Percentiles rank a stretch among this genome's conserved stretches.
Evolutionary conservation across 1,140 invertebrate species (phyloP).

Genomic region (Microplitis demolitor): DNA sequence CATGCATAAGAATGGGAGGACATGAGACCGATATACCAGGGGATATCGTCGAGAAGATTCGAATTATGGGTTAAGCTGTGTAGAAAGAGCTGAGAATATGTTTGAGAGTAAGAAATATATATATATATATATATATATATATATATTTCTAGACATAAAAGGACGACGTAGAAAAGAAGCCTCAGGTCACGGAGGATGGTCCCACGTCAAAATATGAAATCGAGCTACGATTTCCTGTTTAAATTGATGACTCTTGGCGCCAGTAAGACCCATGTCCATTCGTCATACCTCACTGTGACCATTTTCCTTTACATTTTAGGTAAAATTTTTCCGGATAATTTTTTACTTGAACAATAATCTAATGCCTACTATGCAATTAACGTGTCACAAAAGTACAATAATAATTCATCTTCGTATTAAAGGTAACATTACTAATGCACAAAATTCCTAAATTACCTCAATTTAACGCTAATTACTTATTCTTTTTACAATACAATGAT

Average conservation of each 20-base stretch:
- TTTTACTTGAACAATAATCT: neutral
- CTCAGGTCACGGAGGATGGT: conserved; percentile 24
- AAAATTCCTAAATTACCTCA: neutral
- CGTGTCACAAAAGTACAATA: neutral
- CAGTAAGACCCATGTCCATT: conserved; percentile 33
- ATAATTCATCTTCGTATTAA: neutral
- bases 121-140: no score
- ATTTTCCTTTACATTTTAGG: no score
- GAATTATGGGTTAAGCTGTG: conserved; percentile 22
- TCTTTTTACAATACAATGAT: neutral
- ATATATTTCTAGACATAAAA: neutral
- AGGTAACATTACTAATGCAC: neutral
- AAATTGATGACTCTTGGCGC: conserved; percentile 59
- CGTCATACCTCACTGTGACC: neutral
- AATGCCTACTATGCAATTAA: neutral
- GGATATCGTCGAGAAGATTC: conserved; percentile 21
- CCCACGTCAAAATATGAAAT: conserved; percentile 57
- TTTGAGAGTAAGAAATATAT: neutral
- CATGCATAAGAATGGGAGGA: conserved; percentile 22
- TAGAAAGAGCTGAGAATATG: neutral
- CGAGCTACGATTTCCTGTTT: conserved; percentile 55
- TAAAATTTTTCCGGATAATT: neutral
- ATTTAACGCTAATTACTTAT: neutral
- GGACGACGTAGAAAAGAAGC: neutral
- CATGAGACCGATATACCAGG: conserved; percentile 8